Base-by-base conservation (phyloP, 2,797 vertebrate species). In the Pantherophis vulpinus region DNA sequence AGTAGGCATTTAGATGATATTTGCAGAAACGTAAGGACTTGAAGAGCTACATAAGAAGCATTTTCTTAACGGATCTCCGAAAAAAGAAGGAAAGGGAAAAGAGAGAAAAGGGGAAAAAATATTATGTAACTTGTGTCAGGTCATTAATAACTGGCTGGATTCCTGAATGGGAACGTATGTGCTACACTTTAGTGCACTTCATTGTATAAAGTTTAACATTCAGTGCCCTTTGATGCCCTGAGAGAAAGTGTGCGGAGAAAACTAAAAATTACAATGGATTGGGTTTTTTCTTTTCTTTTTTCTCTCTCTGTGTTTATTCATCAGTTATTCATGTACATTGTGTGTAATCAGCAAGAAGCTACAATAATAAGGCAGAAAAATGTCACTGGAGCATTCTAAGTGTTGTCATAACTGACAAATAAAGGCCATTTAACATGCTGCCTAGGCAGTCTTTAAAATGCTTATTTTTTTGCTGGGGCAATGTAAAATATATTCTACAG, bases 321-420 rank as follows among this genome's bases (percentile, higher is more conserved):
- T 51, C 59, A 66, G 55, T 79, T 89, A 89, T 91, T 92, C 51
- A 66, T 83, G 63, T 29, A 61, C 13, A 47, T 23, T 88, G 32
- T 91, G 29, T 83, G 58, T 63, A 86, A 86, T 12, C 37, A 70
- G 66, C 18, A 54, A 70, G 58, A 58, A 60, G 88, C 61, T 94
- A 42, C 16, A 42, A 94, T 91, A 93, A 93, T 93, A 83, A 93
- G 92, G 29, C 58, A 20, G 88, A 87, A 92, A 94, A 94, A 93
- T 94, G 95, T 93, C 37, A 63, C 94, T 87, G 18, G 2, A 23
- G 91, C 66, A 29, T 94, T 95, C 86, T 88, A 56, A 94, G 63
- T 92, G 92, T 89, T 89, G 90, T 86, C 51, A 55, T 47, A 91
- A 91, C 91, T 94, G 86, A 92, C 61, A 94, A 92, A 96, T 61